These are phyloP conservation scores for Pachycephus smyrnensis DNA, from an alignment of 2,888 invertebrate species.

Conservation along the genomic window DNA sequence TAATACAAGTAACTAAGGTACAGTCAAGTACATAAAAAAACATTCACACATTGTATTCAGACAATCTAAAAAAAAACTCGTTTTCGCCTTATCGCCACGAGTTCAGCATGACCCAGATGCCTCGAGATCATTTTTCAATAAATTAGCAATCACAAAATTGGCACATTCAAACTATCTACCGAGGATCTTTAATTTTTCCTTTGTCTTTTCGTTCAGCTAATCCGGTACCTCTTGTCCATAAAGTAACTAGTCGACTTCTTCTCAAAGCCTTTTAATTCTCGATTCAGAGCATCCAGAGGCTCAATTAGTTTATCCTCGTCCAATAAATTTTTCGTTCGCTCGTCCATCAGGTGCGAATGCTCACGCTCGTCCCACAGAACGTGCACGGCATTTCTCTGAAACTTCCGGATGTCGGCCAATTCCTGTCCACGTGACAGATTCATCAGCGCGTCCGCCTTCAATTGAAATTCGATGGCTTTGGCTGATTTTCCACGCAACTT, in stretches of 20 bases:
- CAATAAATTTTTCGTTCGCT: conserved; percentile 64
- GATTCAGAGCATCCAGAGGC: conserved; percentile 73
- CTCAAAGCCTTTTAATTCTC: conserved; percentile 75
- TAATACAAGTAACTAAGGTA: neutral
- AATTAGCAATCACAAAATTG: neutral
- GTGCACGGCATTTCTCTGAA: conserved; percentile 54
- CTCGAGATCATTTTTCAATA: neutral
- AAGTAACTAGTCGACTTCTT: conserved; percentile 72
- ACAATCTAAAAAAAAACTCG: neutral
- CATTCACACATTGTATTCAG: neutral
- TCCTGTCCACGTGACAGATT: conserved; percentile 70
- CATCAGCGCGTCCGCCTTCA: conserved; percentile 65
- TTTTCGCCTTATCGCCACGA: neutral
- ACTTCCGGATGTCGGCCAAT: conserved; percentile 63
- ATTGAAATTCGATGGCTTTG: conserved; percentile 73
- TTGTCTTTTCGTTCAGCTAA: neutral
- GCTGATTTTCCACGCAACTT: conserved; percentile 81
- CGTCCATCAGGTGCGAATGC: conserved; percentile 67
- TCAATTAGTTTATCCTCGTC: conserved; percentile 71
- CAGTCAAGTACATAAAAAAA: neutral
- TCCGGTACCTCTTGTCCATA: conserved; percentile 75
- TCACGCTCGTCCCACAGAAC: conserved; percentile 55
- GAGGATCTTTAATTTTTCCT: neutral
- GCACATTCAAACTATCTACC: neutral
- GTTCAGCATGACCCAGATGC: neutral